phyloP scores from a whole-genome alignment of 1,140 invertebrate genomes.

The Psix sp. region DNA sequence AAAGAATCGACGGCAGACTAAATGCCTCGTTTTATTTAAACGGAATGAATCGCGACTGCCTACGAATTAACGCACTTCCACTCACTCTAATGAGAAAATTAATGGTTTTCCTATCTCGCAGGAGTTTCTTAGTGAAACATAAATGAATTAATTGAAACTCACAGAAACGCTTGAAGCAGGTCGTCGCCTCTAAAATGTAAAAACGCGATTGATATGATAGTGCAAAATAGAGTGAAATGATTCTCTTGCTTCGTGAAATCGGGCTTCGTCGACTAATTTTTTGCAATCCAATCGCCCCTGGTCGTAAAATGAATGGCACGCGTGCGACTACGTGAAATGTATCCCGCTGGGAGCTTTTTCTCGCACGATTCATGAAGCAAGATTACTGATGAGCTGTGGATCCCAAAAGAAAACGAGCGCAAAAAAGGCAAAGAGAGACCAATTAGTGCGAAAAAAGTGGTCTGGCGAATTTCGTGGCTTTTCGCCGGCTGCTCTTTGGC shows the following conservation, averaged over 20 bases:
- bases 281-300: constrained; percentile 4
- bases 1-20: constrained; percentile 28
- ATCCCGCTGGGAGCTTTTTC: constrained; percentile 39
- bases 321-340: constrained; percentile 23
- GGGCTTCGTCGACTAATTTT: not conserved
- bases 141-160: too few species aligned
- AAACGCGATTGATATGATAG: too few species aligned
- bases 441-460: constrained; percentile 65
- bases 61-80: constrained; percentile 7
- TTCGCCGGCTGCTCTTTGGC: constrained; percentile 24
- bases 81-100: constrained; percentile 18
- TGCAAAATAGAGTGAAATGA: too few species aligned
- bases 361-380: constrained; percentile 19
- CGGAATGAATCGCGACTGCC: constrained; percentile 21
- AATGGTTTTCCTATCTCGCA: too few species aligned
- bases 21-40: constrained; percentile 32
- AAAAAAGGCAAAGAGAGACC: constrained; percentile 58
- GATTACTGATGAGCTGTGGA: constrained; percentile 21
- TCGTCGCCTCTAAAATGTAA: too few species aligned
- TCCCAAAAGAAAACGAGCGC: constrained; percentile 35
- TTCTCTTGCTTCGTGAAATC: not conserved
- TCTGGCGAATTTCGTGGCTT: constrained; percentile 50
- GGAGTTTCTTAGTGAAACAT: too few species aligned
- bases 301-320: constrained; percentile 27
- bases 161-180: too few species aligned